Evolutionary conservation across 2,888 invertebrate genomes (phyloP), one percentile per base, ranked within the genome.

Genomic region (Drosophila imparisetae): DNA sequence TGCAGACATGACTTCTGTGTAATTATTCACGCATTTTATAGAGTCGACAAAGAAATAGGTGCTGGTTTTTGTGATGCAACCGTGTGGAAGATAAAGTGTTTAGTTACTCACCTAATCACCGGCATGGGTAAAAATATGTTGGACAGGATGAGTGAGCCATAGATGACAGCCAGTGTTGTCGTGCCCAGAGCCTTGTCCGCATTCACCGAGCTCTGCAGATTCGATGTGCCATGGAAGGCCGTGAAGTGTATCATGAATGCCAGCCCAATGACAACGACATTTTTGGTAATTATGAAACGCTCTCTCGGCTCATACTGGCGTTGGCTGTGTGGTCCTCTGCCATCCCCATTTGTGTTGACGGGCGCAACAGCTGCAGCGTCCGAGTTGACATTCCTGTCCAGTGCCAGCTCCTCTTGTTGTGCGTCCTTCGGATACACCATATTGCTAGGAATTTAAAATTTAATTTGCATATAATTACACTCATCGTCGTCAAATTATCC

Each of bases 191-290:
- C 96, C 2, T 95, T 96, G 87, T 96, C 96, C 24, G 96, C 95
- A 92, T 98, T 97, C 63, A 98, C 95, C 0, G 97, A 97, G 91
- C 97, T 97, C 93, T 97, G 97, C 48, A 97, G 94, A 92, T 97
- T 97, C 58, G 96, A 96, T 2, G 96, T 95, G 6, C 97, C 97
- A 93, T 96, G 97, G 92, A 98, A 98, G 7, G 98, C 98, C 1
- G 98, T 98, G 93, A 98, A 97, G 81, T 97, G 96, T 83, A 98
- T 95, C 95, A 98, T 96, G 93, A 98, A 98, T 0, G 97, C 97
- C 71, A 97, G 93, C 2, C 98, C 97, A 59, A 98, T 95, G 42
- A 98, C 95, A 73, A 97, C 93, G 50, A 98, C 95, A 92, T 98
- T 98, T 88, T 96, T 96, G 91, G 97, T 95, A 88, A 98, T 97